Evolutionary conservation across 2,797 vertebrate species (phyloP).

Genomic region (Fratercula arctica): DNA sequence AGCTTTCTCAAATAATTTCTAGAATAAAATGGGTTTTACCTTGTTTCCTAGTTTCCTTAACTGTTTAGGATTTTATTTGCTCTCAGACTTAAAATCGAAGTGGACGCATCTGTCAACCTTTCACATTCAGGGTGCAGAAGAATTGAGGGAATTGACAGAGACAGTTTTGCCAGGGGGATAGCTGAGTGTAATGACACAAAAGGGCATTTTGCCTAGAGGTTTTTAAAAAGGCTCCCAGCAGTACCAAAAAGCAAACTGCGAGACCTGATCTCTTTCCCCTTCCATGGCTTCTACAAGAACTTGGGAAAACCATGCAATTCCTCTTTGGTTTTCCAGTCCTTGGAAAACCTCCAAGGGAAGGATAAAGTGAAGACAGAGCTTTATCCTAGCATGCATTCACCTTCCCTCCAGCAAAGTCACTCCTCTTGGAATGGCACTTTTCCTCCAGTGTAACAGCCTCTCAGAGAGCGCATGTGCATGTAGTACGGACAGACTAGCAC

Average conservation of each 20-base stretch:
- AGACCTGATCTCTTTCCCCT: not conserved
- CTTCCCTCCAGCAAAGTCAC: not conserved
- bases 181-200: not conserved
- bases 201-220: not conserved
- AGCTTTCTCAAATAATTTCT: not conserved
- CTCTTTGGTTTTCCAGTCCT: not conserved
- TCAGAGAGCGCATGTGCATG: not conserved
- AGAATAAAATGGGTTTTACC: not conserved
- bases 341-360: not conserved
- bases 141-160: not conserved
- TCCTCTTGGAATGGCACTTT: too few species aligned
- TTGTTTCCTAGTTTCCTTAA: not conserved
- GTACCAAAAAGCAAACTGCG: not conserved
- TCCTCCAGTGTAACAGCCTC: not conserved
- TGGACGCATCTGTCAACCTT: not conserved
- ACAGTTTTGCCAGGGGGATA: not conserved
- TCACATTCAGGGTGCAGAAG: not conserved
- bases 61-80: not conserved
- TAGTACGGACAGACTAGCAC: not conserved
- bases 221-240: not conserved
- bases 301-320: not conserved
- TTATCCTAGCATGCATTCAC: fast-evolving
- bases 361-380: not conserved
- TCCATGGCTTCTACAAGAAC: not conserved
- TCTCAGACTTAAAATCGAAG: not conserved